Evolutionary conservation across 1,140 invertebrate species (phyloP).

Genomic region (Dendrolimus punctatus): DNA sequence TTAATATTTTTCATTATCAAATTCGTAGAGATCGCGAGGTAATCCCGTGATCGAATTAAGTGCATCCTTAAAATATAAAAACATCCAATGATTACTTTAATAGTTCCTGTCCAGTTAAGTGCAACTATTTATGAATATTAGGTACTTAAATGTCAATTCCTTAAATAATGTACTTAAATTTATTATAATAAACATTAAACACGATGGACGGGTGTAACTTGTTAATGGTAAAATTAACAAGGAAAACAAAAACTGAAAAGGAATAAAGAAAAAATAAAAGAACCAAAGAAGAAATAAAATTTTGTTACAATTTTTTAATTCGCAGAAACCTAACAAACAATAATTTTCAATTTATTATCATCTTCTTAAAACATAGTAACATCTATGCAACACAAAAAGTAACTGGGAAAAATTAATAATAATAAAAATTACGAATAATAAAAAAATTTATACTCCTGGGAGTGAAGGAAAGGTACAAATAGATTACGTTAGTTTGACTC

Average conservation of each 20-base stretch:
- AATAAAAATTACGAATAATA: slow-evolving; percentile 65
- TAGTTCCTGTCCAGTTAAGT: slow-evolving; percentile 43
- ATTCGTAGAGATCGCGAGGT: slow-evolving; percentile 47
- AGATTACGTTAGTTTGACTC: slow-evolving; percentile 49
- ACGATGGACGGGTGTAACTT: slow-evolving; percentile 71
- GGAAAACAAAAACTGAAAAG: slow-evolving; percentile 30
- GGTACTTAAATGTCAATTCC: slow-evolving; percentile 52
- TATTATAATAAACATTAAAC: slow-evolving; percentile 65
- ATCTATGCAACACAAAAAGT: slow-evolving; percentile 73
- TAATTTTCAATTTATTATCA: slow-evolving; percentile 63
- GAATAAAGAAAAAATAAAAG: slow-evolving; percentile 42
- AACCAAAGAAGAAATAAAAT: slow-evolving; percentile 60
- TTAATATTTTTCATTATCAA: slow-evolving; percentile 43
- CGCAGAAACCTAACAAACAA: slow-evolving; percentile 73
- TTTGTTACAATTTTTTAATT: slow-evolving; percentile 72
- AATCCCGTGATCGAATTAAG: slow-evolving; percentile 26
- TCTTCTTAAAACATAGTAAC: slow-evolving; percentile 73
- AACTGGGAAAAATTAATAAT: slow-evolving; percentile 65
- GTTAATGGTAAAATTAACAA: slow-evolving; percentile 46
- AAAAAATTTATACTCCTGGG: slow-evolving; percentile 67
- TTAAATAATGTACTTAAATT: slow-evolving; percentile 63
- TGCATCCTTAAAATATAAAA: slow-evolving; percentile 54
- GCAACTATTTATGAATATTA: slow-evolving; percentile 46
- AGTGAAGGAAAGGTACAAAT: slow-evolving; percentile 69
- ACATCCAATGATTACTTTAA: slow-evolving; percentile 50